phyloP scores from a whole-genome alignment of 2,888 invertebrate genomes.

The Galeopsomyia nigrocyanea region DNA sequence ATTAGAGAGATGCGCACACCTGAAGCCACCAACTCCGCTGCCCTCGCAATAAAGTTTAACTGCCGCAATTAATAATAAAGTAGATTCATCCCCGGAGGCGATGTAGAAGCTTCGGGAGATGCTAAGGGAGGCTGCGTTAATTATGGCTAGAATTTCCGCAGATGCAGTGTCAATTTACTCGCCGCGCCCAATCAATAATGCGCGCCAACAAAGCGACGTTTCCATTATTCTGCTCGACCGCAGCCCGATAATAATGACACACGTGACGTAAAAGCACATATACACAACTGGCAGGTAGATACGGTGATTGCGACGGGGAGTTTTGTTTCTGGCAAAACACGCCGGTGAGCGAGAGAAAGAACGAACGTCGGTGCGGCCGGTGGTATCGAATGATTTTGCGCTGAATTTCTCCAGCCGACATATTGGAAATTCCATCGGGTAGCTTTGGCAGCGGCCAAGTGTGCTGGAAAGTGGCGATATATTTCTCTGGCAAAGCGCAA shows the following conservation, averaged over 20 bases:
- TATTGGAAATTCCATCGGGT: conserved; percentile 40
- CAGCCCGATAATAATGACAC: too few species aligned
- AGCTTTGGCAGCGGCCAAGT: conserved; percentile 21
- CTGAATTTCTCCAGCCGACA: conserved; percentile 43
- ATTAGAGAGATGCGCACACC: conserved; percentile 11
- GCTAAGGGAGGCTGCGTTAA: too few species aligned
- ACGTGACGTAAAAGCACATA: too few species aligned
- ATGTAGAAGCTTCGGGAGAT: too few species aligned
- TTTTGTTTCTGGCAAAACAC: too few species aligned
- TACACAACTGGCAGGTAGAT: too few species aligned
- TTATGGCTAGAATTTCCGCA: too few species aligned
- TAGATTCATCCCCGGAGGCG: conserved; percentile 10
- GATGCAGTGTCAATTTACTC: too few species aligned
- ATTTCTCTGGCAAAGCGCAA: conserved; percentile 7
- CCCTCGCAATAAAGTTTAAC: conserved; percentile 20
- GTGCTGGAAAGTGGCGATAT: conserved; percentile 40
- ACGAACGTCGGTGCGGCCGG: conserved; percentile 1
- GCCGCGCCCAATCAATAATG: too few species aligned
- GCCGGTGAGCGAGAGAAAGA: not conserved
- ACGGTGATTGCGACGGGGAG: too few species aligned
- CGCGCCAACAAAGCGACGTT: too few species aligned
- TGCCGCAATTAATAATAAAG: conserved; percentile 27
- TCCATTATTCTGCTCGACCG: too few species aligned
- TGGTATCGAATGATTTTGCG: conserved; percentile 41
- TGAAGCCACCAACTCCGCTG: not conserved